phyloP scores from a whole-genome alignment of 2,797 vertebrate genomes.

The Pempheris klunzingeri region DNA sequence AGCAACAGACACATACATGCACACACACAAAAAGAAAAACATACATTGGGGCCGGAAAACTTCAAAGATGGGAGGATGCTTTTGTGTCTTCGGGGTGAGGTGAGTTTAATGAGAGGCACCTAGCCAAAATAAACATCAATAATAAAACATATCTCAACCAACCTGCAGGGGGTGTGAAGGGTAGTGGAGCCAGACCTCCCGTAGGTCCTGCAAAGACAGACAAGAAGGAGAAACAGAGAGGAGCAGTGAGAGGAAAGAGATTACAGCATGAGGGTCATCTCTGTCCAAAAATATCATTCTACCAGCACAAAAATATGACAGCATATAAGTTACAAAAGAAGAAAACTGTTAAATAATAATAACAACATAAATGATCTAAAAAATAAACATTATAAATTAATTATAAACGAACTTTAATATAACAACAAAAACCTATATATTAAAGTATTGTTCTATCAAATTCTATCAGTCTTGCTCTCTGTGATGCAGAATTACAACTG shows the following conservation, averaged over 20 bases:
- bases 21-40: neutral
- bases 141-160: constrained; percentile 66
- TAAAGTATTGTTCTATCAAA: no score
- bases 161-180: constrained; percentile 98
- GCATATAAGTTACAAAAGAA: neutral
- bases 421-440: no score
- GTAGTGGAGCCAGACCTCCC: constrained; percentile 98
- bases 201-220: constrained; percentile 88
- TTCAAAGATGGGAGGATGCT: constrained; percentile 51
- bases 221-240: neutral
- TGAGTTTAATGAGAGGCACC: constrained; percentile 64
- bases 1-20: constrained; percentile 25
- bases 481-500: neutral
- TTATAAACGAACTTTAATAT: no score
- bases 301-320: constrained; percentile 1
- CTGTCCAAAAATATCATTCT: neutral
- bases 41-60: constrained; percentile 35
- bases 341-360: no score
- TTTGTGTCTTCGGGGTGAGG: constrained; percentile 52
- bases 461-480: constrained; percentile 9
- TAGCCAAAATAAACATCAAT: constrained; percentile 70
- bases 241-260: constrained; percentile 45
- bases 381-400: neutral
- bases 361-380: neutral
- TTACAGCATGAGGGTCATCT: constrained; percentile 18